Conservation (phyloP, 2,797 vertebrate genomes). For the Tapirus indicus region DNA sequence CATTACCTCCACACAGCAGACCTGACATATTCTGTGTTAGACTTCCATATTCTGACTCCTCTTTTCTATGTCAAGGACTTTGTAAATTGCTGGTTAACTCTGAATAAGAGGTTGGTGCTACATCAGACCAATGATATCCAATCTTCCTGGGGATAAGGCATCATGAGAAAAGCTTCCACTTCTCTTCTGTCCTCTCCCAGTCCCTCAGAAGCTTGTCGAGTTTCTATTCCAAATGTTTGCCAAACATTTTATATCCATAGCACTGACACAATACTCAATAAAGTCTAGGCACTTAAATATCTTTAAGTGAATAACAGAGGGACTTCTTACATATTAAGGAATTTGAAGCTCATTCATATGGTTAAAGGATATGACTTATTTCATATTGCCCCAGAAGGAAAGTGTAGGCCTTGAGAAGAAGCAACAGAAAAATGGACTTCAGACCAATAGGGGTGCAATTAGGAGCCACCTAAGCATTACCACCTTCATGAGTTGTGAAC, state of each 20-base stretch:
- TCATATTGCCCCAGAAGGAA: not conserved
- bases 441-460: not conserved
- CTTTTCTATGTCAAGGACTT: not conserved
- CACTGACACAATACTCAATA: not conserved
- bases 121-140: not conserved
- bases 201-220: not conserved
- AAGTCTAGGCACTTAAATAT: not conserved
- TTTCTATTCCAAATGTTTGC: not conserved
- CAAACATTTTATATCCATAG: not conserved
- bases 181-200: not conserved
- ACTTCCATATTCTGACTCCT: not conserved
- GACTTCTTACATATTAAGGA: not conserved
- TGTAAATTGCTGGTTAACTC: not conserved
- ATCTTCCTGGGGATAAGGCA: not conserved
- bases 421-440: not conserved
- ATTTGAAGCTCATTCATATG: not conserved
- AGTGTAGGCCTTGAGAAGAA: not conserved
- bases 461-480: rapidly evolving
- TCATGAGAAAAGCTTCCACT: not conserved
- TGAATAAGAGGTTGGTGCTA: not conserved
- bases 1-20: not conserved
- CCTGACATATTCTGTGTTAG: not conserved
- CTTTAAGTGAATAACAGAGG: not conserved
- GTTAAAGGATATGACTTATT: not conserved
- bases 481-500: not conserved